Conservation (phyloP, 1,140 invertebrate genomes). For the Nasonia longicornis region DNA sequence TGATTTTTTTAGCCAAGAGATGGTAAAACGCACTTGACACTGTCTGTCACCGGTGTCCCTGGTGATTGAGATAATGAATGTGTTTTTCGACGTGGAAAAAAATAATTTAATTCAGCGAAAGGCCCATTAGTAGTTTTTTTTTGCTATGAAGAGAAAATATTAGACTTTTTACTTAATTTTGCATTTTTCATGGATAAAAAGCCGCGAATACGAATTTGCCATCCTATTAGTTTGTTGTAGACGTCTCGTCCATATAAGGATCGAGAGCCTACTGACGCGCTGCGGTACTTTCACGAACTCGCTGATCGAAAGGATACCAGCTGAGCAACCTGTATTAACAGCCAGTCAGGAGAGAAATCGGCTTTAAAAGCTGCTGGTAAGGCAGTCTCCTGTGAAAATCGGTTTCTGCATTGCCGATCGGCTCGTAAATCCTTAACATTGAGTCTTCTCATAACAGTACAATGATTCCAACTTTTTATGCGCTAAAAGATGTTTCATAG, state of each 20-base stretch:
- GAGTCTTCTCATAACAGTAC: neutral
- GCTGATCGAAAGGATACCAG: neutral
- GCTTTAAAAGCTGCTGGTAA: neutral
- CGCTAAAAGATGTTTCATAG: neutral
- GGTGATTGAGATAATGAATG: too few relatives aligned
- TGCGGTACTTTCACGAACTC: neutral
- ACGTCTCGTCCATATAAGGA: too few relatives aligned
- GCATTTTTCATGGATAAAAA: too few relatives aligned
- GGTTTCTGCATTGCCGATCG: neutral
- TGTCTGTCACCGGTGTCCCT: too few relatives aligned
- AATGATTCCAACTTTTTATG: neutral
- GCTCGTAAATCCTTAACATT: neutral
- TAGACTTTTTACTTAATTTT: too few relatives aligned
- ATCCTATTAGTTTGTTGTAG: neutral
- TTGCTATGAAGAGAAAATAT: too few relatives aligned
- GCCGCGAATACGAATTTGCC: neutral
- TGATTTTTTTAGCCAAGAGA: too few relatives aligned
- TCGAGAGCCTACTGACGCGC: neutral
- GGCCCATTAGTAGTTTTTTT: too few relatives aligned
- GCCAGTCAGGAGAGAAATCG: neutral
- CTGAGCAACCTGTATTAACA: neutral
- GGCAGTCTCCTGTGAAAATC: neutral
- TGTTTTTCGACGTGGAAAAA: too few relatives aligned
- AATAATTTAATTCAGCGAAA: too few relatives aligned
- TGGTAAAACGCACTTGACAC: too few relatives aligned